Conservation (phyloP, 2,113 vertebrate genomes). For the Capreolus pygargus region DNA sequence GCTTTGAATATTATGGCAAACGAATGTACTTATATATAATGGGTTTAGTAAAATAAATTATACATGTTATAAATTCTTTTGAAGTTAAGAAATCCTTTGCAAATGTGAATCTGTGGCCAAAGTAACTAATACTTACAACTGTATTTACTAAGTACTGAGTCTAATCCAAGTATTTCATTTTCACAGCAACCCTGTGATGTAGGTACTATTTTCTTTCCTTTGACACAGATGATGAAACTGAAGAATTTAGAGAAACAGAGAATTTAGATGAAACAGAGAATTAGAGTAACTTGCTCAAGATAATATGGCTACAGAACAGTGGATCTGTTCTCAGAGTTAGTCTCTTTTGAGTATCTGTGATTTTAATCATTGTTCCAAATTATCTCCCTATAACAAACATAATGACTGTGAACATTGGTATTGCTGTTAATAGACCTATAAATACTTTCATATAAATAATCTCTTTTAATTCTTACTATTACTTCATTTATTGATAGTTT, state of each 20-base stretch:
- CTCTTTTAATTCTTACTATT: not conserved
- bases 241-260: not conserved
- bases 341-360: not conserved
- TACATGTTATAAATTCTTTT: not conserved
- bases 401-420: not conserved
- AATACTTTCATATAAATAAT: not conserved
- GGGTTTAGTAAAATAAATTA: not conserved
- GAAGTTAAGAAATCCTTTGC: not conserved
- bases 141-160: not conserved
- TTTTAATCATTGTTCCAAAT: not conserved
- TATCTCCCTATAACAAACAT: not conserved
- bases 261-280: not conserved
- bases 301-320: not conserved
- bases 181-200: not conserved
- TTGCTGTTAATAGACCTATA: not conserved
- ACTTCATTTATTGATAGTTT: not conserved
- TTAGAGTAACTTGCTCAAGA: not conserved
- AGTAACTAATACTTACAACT: not conserved
- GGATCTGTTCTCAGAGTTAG: not conserved
- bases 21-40: not conserved
- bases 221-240: not conserved
- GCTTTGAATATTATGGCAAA: not conserved
- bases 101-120: not conserved
- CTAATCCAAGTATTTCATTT: not conserved
- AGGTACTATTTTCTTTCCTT: not conserved